phyloP scores from a whole-genome alignment of 2,888 invertebrate genomes.

The Himalopsyche anomala region DNA sequence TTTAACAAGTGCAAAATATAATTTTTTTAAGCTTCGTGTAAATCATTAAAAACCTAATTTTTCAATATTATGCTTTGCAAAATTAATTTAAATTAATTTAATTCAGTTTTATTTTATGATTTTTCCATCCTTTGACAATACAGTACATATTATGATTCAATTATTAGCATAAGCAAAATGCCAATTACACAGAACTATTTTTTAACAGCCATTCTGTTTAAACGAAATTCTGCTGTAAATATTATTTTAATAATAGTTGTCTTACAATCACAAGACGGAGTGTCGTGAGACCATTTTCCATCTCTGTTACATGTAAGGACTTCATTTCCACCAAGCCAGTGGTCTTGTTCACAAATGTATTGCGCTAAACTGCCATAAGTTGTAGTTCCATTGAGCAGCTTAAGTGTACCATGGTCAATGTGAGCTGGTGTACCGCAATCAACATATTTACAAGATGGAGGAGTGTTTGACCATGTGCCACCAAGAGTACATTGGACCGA shows the following conservation, averaged over 20 bases:
- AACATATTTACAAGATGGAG: constrained; percentile 90
- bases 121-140: too few species aligned
- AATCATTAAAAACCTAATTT: too few species aligned
- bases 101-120: too few species aligned
- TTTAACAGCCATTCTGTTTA: too few species aligned
- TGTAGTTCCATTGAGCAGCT: constrained; percentile 86
- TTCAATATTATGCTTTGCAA: too few species aligned
- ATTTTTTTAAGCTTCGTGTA: too few species aligned
- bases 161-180: too few species aligned
- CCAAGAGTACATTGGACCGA: constrained; percentile 89
- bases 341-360: constrained; percentile 88
- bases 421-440: constrained; percentile 90
- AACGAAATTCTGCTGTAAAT: too few species aligned
- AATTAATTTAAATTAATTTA: too few species aligned
- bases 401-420: constrained; percentile 85
- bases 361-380: constrained; percentile 87
- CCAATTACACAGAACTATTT: too few species aligned
- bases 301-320: constrained; percentile 86
- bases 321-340: constrained; percentile 88
- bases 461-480: constrained; percentile 88
- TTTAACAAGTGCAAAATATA: too few species aligned
- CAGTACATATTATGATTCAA: too few species aligned
- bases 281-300: constrained; percentile 91
- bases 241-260: constrained; percentile 53
- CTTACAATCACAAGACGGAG: constrained; percentile 91